Conservation (phyloP, 2,797 vertebrate species). For the Etheostoma nigrum region DNA sequence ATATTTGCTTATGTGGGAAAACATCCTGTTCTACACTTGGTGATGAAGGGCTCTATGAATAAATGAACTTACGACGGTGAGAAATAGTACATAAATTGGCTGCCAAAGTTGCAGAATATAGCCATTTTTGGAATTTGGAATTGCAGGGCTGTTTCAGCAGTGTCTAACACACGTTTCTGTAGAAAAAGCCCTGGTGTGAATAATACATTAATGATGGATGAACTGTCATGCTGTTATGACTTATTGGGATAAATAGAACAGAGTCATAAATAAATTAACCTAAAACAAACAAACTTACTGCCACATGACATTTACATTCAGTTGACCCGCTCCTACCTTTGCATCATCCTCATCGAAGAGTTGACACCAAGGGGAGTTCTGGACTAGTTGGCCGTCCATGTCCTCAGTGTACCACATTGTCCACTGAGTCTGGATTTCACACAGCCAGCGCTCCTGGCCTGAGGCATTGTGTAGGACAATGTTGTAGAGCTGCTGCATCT, state of each 20-base stretch:
- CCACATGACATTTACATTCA: background rate
- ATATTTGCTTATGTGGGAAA: slow-evolving; percentile 10
- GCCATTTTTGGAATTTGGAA: background rate
- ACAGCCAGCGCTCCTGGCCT: slow-evolving; percentile 59
- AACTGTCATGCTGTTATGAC: background rate
- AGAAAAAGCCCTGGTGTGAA: background rate
- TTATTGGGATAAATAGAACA: background rate
- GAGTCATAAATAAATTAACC: background rate
- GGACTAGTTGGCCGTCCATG: slow-evolving; percentile 90
- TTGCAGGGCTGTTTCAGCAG: background rate
- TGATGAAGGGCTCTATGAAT: background rate
- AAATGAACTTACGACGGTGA: background rate
- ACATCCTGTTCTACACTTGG: slow-evolving; percentile 1
- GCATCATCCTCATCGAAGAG: slow-evolving; percentile 92
- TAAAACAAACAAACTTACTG: background rate
- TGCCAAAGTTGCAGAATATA: background rate
- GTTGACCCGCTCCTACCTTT: slow-evolving; percentile 81
- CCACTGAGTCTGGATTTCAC: slow-evolving; percentile 82
- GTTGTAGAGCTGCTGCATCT: slow-evolving; percentile 78
- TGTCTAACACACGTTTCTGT: background rate
- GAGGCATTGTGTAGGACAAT: slow-evolving; percentile 63
- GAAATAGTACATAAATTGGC: background rate
- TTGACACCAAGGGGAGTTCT: slow-evolving; percentile 93
- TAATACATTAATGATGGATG: too few relatives aligned
- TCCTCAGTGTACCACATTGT: slow-evolving; percentile 89